Evolutionary conservation across 2,797 vertebrate species (phyloP), one percentile per base, ranked within the genome.

Genomic region (Cercopithecus neglectus): DNA sequence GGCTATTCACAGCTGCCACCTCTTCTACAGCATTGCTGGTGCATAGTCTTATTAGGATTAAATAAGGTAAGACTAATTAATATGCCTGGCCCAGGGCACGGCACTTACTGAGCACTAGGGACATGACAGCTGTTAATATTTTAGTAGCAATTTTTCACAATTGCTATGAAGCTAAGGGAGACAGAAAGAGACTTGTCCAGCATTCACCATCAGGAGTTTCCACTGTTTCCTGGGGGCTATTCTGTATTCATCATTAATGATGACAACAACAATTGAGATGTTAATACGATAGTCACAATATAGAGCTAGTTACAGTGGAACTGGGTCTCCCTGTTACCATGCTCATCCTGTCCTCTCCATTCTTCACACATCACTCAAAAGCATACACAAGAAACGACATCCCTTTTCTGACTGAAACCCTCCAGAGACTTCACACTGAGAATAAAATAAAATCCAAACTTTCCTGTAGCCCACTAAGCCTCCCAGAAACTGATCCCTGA

Each of bases 1-100:
- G 81, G 39, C 95, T 97, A 94, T 95, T 96, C 95, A 82, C 85
- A 96, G 79, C 89, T 80, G 82, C 36, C 82, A 89, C 86, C 79
- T 96, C 87, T 88, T 92, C 86, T 36, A 8, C 24, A 93, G 55
- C 67, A 93, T 57, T 76, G 61, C 96, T 89, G 36, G 30, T 59
- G 16, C 67, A 83, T 41, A 87, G 91, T 96, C 59, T 83, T 36
- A 5, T 11, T 75, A 80, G 59, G 33, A 91, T 91, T 93, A 80
- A 94, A 93, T 83, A 87, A 95, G 70, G 82, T 92, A 83, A 92
- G 79, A 91, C 59, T 94, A 93, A 98, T 97, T 78, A 92, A 89
- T 53, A 92, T 28, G 46, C 84, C 19, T 26, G 88, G 78, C 72
- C 57, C 55, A 46, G 46, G n/a, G 5, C 19, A 9, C 8, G 24